Conservation (phyloP, 2,888 invertebrate species). For the Plebejus argus region DNA sequence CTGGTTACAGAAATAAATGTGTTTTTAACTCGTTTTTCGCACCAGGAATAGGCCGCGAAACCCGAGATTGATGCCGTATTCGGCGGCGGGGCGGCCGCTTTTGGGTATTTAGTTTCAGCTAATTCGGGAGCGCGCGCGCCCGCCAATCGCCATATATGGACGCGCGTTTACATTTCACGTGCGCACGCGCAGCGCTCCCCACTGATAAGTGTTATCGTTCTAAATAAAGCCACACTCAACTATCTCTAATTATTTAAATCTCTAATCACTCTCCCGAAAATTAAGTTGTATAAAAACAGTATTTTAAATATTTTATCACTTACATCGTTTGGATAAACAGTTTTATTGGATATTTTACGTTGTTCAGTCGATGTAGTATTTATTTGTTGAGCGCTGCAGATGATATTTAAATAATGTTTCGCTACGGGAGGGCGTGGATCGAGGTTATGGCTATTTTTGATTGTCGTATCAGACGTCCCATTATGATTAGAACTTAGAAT, state of each 20-base stretch:
- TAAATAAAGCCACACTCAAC: background rate
- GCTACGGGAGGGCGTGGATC: background rate
- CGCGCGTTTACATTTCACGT: slow-evolving; percentile 38
- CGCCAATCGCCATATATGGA: slow-evolving; percentile 40
- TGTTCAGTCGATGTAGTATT: background rate
- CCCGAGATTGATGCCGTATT: slow-evolving; percentile 78
- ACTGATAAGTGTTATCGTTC: background rate
- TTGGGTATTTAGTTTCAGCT: slow-evolving; percentile 74
- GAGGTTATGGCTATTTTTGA: slow-evolving; percentile 7
- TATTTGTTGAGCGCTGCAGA: background rate
- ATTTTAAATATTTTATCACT: background rate
- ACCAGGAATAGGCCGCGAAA: slow-evolving; percentile 71
- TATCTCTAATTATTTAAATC: background rate
- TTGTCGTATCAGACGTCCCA: background rate
- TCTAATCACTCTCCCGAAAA: background rate
- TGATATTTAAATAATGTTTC: background rate
- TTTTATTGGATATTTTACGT: background rate
- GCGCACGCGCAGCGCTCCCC: background rate
- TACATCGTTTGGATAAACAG: background rate
- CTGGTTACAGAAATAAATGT: slow-evolving; percentile 77
- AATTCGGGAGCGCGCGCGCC: slow-evolving; percentile 43
- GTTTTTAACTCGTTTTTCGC: slow-evolving; percentile 75
- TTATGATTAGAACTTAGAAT: background rate
- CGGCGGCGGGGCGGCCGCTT: slow-evolving; percentile 68
- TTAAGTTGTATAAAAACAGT: background rate